Evolutionary conservation across 2,113 vertebrate species (phyloP), one percentile per base, ranked within the genome.

Genomic region (Coptodon rendalli): DNA sequence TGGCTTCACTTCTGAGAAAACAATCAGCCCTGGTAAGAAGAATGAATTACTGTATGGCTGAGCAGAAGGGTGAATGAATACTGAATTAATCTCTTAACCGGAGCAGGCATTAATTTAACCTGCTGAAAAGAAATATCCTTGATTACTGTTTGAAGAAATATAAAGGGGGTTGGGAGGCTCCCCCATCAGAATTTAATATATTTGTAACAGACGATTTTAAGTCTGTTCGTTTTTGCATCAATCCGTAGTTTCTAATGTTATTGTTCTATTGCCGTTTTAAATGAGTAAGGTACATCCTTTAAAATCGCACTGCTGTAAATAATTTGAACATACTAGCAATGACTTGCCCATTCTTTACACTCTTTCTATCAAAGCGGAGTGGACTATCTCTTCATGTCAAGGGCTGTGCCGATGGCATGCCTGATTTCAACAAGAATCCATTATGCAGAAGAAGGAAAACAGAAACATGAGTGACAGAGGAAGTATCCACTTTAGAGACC

Each of bases 1-100:
- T 14, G 87, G 94, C 80, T 96, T 96, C 2, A 2, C 86, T 6
- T 94, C 94, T 1, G 96, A 97, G 86, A 97, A 96, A 93, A 95
- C 94, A 3, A 81, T 87, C 91, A 95, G 87, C 87, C 93, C 95
- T 0, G 96, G 97, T 97, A 83, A 86, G 88, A 91, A 73, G 31
- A 86, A 8, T 9, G 36, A 34, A n/a, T 52, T 4, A 57, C 2
- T 52, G 27, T 78, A 29, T 29, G 14, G 8, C 5, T 19, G 29
- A 71, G 38, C 81, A 48, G 24, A 68, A 43, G 16, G 8, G n/a
- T 38, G 29, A 59, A 9, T 68, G 38, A 89, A 57, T 40, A 14
- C 16, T n/a, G 59, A 13, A 82, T 84, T 27, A 48, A 83, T 87
- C n/a, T 87, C 14, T 6, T 27, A 5, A 53, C 16, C 8, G 4